phyloP scores from a whole-genome alignment of 2,888 invertebrate genomes.

The Mantis religiosa region DNA sequence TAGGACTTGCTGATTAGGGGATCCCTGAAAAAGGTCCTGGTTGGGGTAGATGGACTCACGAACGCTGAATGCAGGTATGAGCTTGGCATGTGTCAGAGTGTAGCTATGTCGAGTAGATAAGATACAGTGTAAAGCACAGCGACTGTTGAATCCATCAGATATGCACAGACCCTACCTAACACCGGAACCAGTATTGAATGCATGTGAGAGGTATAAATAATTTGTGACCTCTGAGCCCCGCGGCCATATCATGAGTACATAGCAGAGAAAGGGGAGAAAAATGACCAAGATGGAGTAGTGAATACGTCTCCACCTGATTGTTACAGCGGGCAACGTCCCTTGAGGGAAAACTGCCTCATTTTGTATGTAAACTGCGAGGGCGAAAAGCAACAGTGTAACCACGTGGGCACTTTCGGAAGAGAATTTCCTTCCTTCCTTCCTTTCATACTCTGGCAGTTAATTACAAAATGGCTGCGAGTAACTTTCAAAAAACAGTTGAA shows the following conservation, averaged over 20 bases:
- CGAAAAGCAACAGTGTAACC: neutral
- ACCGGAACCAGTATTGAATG: neutral
- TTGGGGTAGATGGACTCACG: too few relatives aligned
- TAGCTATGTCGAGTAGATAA: too few relatives aligned
- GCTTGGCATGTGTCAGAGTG: too few relatives aligned
- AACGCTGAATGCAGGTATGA: too few relatives aligned
- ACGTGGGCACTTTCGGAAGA: too few relatives aligned
- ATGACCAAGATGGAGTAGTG: neutral
- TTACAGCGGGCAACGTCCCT: neutral
- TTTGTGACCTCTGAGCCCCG: neutral
- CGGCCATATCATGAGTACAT: neutral
- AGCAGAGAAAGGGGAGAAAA: neutral
- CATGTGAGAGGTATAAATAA: neutral
- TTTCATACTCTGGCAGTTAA: neutral
- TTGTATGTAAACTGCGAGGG: neutral
- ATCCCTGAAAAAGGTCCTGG: too few relatives aligned
- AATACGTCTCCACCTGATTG: neutral
- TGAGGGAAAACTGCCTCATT: neutral
- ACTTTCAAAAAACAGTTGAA: neutral
- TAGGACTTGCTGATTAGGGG: too few relatives aligned
- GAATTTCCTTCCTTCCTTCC: neutral
- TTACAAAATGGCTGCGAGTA: neutral
- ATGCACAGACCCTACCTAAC: neutral
- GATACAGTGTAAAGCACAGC: too few relatives aligned
- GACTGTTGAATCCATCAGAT: neutral